Evolutionary conservation across 1,140 invertebrate species (phyloP), one percentile per base, ranked within the genome.

Genomic region (Pectinophora gossypiella): DNA sequence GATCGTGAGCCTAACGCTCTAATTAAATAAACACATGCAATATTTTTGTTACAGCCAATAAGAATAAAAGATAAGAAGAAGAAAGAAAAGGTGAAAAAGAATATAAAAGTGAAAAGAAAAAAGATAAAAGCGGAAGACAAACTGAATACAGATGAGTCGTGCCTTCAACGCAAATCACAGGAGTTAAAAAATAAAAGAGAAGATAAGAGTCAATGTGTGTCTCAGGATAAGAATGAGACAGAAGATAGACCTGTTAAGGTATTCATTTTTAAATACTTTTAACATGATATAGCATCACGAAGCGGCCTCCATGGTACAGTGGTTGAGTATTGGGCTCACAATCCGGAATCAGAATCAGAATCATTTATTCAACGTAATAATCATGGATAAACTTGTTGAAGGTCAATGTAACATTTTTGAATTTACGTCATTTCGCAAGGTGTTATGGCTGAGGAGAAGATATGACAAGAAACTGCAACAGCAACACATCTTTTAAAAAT

Each of bases 161-260:
- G 27, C 27, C 2, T n/a, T n/a, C n/a, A n/a, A n/a, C n/a, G n/a
- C n/a, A n/a, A n/a, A n/a, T 27, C 23, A 5, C 5, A 27, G 5
- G 23, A 27, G 5, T 27, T 12, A 27, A 12, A 27, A 5, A 38
- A 15, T 38, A 38, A 38, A 5, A 10, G 13, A 10, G 7, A 5
- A 3, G 36, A 38, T 38, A 15, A n/a, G 5, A 15, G 13, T 15
- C 4, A 10, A 38, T 4, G 5, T n/a, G 4, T n/a, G 4, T 5
- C 5, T 7, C 4, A 15, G 4, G 36, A 38, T 15, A 38, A 10
- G 5, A 38, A 38, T 15, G 36, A 38, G 13, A 45, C 1, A 4
- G 43, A 21, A 19, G 20, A 50, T n/a, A 48, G 23, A 2, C 35
- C 35, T 15, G 48, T 23, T n/a, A 50, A 40, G 15, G 38, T 6